Percentiles rank a stretch among this genome's conserved stretches.
Evolutionary conservation across 1,140 invertebrate genomes (phyloP).

Genomic region (Pseudomyrmex dendroicus): DNA sequence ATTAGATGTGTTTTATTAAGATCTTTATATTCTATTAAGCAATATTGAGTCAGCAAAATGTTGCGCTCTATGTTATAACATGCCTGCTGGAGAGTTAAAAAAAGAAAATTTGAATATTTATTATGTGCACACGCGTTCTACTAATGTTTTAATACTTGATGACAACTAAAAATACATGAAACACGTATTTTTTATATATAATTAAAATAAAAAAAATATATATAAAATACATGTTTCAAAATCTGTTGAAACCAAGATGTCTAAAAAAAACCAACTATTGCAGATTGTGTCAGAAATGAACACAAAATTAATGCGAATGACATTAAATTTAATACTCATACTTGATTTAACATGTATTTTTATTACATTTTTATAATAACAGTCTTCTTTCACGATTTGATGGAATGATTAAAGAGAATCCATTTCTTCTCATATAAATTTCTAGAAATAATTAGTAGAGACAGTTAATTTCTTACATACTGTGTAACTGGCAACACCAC

Average conservation of each 20-base stretch:
- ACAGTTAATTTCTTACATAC: conserved; percentile 13
- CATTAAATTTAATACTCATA: background rate
- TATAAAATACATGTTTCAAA: no score
- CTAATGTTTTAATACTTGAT: conserved; percentile 29
- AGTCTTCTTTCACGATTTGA: background rate
- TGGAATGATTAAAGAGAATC: background rate
- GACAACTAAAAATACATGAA: no score
- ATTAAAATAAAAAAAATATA: background rate
- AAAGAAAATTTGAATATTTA: conserved; percentile 81
- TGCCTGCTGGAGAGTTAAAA: conserved; percentile 50
- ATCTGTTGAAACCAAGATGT: no score
- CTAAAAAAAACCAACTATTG: no score
- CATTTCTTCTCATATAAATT: background rate
- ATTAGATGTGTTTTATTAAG: no score
- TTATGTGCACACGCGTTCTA: conserved; percentile 67
- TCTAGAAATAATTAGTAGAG: background rate
- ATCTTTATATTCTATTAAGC: no score
- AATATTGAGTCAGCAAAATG: no score
- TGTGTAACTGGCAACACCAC: conserved; percentile 75
- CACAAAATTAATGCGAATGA: no score
- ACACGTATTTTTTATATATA: conserved; percentile 42
- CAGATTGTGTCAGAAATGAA: no score
- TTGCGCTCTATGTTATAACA: no score
- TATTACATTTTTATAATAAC: background rate
- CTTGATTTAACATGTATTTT: conserved; percentile 7